Evolutionary conservation across 1,140 invertebrate genomes (phyloP), one percentile per base, ranked within the genome.

Genomic region (Harpegnathos saltator): DNA sequence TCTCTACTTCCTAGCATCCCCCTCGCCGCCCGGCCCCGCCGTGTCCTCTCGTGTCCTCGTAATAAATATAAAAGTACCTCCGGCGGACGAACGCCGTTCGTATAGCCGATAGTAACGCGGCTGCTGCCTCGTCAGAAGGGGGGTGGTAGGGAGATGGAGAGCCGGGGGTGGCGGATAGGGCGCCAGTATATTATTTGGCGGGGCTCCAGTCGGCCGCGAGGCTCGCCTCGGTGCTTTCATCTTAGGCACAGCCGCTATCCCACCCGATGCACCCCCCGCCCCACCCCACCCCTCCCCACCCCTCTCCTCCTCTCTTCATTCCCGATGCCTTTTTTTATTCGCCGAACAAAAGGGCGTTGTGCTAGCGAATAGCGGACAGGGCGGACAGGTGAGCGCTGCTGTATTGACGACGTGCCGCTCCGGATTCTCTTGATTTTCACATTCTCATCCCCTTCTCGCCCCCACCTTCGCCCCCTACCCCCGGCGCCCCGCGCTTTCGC

Each of bases 171-270:
- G 54, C 65, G 71, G 85, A 89, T 65, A 88, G 90, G 89, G 83
- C 84, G 90, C 90, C 90, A 85, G 92, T 93, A 92, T 92, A 92
- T 93, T 92, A 92, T 93, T 93, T 93, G 92, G 92, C 92, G 88
- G 83, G 80, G 75, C 84, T 93, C 91, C 91, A 92, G 91, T 84
- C 91, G 86, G 85, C 90, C 90, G 91, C 90, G 85, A 92, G 91
- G 91, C 89, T 92, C 89, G 86, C 90, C 90, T 91, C 86, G 89
- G 58, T 85, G 69, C 89, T 93, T 92, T 92, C 90, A 92, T 92
- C 91, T 93, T 91, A 91, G 81, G 80, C 89, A 69, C 68, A 87
- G 78, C 61, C 59, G 56, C 50, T 17, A n/a, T 38, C 58, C 17
- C 22, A 7, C 38, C 24, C n/a, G n/a, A n/a, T n/a, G n/a, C n/a